Evolutionary conservation across 1,140 invertebrate species (phyloP), one percentile per base, ranked within the genome.

Genomic region (Drosophila orena): DNA sequence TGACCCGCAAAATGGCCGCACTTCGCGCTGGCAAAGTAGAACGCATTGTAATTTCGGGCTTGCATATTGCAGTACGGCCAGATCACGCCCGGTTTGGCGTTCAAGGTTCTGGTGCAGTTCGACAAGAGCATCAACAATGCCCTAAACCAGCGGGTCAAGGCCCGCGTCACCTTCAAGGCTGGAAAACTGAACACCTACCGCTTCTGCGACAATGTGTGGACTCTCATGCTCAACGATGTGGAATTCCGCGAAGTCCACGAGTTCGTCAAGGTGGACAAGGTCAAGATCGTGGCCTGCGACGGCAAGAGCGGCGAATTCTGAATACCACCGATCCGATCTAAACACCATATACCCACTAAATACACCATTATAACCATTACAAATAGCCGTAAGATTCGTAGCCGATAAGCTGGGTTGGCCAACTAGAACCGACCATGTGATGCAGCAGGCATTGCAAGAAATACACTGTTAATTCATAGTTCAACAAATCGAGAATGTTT

Each of bases 161-260:
- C 97, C 43, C 95, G 97, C 88, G 94, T 99, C 56, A 97, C 96
- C 30, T 99, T 99, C 92, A 99, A 98, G 96, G 98, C 98, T 76
- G 97, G 97, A 37, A 99, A 99, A 94, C 93, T 99, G 68, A 98
- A 98, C 91, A 99, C 98, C 0, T 99, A 99, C 93, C 95, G 99
- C 85, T 99, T 99, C 94, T 99, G 99, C 95, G 99, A 99, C 94
- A 99, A 99, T 94, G 99, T 99, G 1, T 99, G 99, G 99, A 99
- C 98, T n/a, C 99, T 99, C 91, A 92, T 92, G 92, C 94, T 99
- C 66, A 98, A 98, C 92, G 97, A 99, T 93, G 98, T 99, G 11
- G 99, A 99, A 92, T 99, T 99, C 91, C 94, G 97, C 74, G 99
- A 99, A 93, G 97, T 98, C 1, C 97, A 98, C 91, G 98, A 99